Conservation (phyloP, 30 jellyfish, hydroid and myxozoan species). For the Pelagia noctiluca region DNA sequence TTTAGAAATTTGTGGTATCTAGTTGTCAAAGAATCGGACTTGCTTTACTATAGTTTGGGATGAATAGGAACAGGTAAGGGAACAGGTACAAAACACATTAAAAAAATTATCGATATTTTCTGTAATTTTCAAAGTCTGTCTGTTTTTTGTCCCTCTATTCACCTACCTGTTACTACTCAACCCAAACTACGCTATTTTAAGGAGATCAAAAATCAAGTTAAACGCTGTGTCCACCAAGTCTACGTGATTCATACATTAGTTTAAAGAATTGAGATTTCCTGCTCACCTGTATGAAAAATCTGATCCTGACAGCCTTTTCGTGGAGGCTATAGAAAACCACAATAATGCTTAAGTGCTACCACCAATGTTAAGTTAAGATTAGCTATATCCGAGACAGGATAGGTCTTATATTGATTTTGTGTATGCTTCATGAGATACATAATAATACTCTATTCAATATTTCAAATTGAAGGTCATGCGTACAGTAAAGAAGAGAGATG, state of each 20-base stretch:
- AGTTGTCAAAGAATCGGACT: no score
- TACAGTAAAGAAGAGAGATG: conserved; percentile 88
- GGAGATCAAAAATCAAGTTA: no score
- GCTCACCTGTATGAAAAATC: background rate
- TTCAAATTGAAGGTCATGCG: conserved; percentile 75
- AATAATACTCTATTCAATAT: background rate
- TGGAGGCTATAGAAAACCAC: background rate
- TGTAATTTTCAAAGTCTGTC: no score
- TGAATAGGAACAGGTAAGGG: background rate
- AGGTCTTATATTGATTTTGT: no score
- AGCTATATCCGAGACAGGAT: no score
- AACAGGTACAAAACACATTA: background rate
- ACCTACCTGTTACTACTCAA: no score
- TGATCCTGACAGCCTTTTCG: background rate
- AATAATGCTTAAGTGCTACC: background rate
- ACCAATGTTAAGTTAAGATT: background rate
- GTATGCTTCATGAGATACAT: background rate
- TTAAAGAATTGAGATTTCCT: no score
- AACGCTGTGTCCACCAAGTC: no score
- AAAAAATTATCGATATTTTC: no score
- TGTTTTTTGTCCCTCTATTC: no score
- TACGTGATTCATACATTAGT: no score
- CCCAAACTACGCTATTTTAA: no score
- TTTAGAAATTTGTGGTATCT: background rate
- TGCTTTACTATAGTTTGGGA: background rate